phyloP scores from a whole-genome alignment of 1,140 invertebrate genomes.

The Anastrepha ludens region DNA sequence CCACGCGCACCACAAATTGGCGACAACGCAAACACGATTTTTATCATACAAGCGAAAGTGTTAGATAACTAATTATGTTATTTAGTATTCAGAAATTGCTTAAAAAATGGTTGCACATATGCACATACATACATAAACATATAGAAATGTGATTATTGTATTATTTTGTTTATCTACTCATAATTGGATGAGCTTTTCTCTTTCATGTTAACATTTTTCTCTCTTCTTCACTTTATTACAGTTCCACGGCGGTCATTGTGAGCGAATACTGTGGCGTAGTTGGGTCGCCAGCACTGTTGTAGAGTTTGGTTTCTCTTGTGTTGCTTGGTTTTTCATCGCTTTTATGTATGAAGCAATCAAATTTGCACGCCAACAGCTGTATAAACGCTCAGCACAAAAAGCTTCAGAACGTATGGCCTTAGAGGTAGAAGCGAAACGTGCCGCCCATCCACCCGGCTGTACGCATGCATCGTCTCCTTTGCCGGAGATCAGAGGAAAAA shows the following conservation, averaged over 20 bases:
- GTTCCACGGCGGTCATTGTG: constrained; percentile 86
- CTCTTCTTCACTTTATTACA: constrained; percentile 68
- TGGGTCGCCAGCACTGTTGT: constrained; percentile 77
- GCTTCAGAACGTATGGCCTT: constrained; percentile 61
- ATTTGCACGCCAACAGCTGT: constrained; percentile 65
- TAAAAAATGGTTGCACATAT: too few species aligned
- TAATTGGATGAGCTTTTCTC: not conserved
- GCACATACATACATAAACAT: not conserved
- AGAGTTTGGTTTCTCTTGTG: constrained; percentile 66
- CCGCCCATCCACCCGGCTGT: constrained; percentile 25
- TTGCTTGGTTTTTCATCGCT: constrained; percentile 65
- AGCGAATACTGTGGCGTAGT: constrained; percentile 85
- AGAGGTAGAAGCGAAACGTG: constrained; percentile 58
- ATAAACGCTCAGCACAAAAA: constrained; percentile 60
- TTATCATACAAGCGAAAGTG: too few species aligned
- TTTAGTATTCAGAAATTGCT: too few species aligned
- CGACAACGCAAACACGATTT: too few species aligned
- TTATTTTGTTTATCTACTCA: not conserved
- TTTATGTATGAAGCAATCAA: constrained; percentile 70
- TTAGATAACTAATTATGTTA: too few species aligned
- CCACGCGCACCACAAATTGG: too few species aligned
- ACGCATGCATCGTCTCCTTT: constrained; percentile 60
- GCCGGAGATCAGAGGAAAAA: constrained; percentile 61
- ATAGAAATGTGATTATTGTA: not conserved
- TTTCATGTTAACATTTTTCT: not conserved